Conservation (phyloP, 1,140 invertebrate genomes). For the Drosophila jambulina region DNA sequence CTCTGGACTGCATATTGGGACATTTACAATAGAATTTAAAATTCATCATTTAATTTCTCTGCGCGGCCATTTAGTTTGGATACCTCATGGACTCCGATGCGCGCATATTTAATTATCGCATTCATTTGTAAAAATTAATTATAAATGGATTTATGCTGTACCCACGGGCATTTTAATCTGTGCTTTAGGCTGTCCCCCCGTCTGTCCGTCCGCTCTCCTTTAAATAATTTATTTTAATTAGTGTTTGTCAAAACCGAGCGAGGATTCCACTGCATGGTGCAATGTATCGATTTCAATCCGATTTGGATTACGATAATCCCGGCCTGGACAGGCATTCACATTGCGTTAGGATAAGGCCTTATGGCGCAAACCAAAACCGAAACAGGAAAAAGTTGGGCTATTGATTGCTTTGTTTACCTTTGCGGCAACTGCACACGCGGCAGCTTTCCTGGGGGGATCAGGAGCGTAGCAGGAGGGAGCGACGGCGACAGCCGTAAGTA, state of each 20-base stretch:
- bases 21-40: conserved; percentile 10
- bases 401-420: conserved; percentile 50
- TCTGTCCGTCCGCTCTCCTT: background rate
- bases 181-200: conserved; percentile 10
- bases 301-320: conserved; percentile 46
- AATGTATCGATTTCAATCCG: conserved; percentile 33
- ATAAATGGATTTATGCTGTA: conserved; percentile 58
- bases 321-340: background rate
- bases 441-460: conserved; percentile 22
- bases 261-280: conserved; percentile 15
- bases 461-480: background rate
- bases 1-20: background rate
- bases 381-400: conserved; percentile 7
- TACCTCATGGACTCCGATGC: conserved; percentile 23
- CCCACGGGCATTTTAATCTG: conserved; percentile 38
- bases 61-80: conserved; percentile 22
- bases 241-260: conserved; percentile 48
- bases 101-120: conserved; percentile 58
- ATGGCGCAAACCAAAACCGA: background rate
- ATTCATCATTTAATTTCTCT: conserved; percentile 33
- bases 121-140: conserved; percentile 66
- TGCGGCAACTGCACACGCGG: conserved; percentile 34
- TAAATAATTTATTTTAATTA: conserved; percentile 67
- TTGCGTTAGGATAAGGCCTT: conserved; percentile 5
- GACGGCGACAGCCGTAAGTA: conserved; percentile 39